These are phyloP conservation scores for Rutpela maculata DNA, from an alignment of 2,888 invertebrate genomes.

Conservation along the genomic window DNA sequence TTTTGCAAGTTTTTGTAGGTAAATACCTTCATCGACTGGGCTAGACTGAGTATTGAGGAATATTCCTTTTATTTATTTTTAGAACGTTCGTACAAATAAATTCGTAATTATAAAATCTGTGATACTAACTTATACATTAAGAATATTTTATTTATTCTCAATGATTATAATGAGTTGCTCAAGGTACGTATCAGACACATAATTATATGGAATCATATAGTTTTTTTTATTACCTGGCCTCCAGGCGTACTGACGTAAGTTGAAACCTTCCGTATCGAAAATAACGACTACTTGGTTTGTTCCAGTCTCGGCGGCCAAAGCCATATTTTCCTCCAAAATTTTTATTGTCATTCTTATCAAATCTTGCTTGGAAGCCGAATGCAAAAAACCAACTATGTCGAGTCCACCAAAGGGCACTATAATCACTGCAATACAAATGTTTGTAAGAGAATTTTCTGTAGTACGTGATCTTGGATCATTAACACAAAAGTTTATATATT, in stretches of 20 bases:
- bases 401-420: conserved; percentile 88
- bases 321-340: conserved; percentile 81
- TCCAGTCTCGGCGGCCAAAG: conserved; percentile 77
- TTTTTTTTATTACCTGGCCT: conserved; percentile 80
- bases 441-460: not conserved
- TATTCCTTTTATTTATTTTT: too few species aligned
- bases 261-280: conserved; percentile 88
- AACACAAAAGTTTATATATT: too few species aligned
- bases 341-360: conserved; percentile 83
- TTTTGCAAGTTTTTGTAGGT: too few species aligned
- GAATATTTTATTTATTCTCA: not conserved
- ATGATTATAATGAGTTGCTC: not conserved
- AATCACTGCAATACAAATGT: conserved; percentile 77
- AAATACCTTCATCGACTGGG: too few species aligned
- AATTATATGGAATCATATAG: too few species aligned
- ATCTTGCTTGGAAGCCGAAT: conserved; percentile 83
- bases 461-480: too few species aligned
- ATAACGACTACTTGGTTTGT: conserved; percentile 82
- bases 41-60: too few species aligned
- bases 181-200: too few species aligned
- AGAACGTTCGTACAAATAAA: too few species aligned
- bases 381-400: conserved; percentile 88
- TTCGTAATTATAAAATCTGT: too few species aligned
- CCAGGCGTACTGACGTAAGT: conserved; percentile 88
- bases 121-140: too few species aligned